Evolutionary conservation across 2,888 invertebrate species (phyloP).

Genomic region (Lepidocyrtoides sp.): DNA sequence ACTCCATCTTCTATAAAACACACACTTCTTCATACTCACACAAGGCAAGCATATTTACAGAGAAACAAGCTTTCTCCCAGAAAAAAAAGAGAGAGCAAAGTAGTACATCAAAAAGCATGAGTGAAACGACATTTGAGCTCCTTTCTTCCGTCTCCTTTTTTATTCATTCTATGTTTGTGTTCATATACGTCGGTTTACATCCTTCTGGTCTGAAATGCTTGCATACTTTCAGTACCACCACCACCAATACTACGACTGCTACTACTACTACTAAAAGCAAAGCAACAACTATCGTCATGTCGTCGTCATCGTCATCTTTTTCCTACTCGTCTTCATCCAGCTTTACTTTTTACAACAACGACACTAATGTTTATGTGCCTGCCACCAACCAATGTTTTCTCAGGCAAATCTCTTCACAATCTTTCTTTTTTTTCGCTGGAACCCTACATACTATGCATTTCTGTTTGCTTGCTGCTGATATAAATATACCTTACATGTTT

Average conservation of each 20-base stretch:
- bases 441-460: background rate
- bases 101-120: slow-evolving; percentile 60
- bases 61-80: background rate
- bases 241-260: background rate
- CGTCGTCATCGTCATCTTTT: slow-evolving; percentile 21
- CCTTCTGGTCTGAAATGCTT: background rate
- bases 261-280: background rate
- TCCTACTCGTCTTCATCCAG: slow-evolving; percentile 42
- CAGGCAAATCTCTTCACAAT: slow-evolving; percentile 58
- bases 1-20: background rate
- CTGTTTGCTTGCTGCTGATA: background rate
- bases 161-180: background rate
- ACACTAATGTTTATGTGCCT: slow-evolving; percentile 56
- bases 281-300: slow-evolving; percentile 30
- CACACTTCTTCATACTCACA: background rate
- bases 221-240: background rate
- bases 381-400: slow-evolving; percentile 52
- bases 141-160: slow-evolving; percentile 53
- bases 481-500: background rate
- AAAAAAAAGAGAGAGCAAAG: background rate
- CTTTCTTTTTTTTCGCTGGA: background rate
- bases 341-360: slow-evolving; percentile 1
- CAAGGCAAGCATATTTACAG: background rate
- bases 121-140: slow-evolving; percentile 70
- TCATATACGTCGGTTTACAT: background rate